Base-by-base conservation (phyloP, 2,888 invertebrate genomes). In the Cantharis rufa region DNA sequence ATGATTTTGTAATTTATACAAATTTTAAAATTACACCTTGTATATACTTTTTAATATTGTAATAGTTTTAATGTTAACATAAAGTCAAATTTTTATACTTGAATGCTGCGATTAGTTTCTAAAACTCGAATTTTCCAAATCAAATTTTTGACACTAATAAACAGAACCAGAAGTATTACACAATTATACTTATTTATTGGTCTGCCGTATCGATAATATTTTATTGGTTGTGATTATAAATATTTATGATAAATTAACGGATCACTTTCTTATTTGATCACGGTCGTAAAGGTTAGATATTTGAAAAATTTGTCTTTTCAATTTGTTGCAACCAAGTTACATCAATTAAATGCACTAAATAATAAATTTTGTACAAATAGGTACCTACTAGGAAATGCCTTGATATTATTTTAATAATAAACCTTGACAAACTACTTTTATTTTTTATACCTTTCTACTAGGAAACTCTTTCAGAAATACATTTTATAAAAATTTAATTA, bases 371-470 rank as follows among this genome's bases (percentile, higher is more conserved):
- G 64, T 66, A 66, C 21, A 66, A 66, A 66, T 48, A 48, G 48
- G 48, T 48, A 48, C 48, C 48, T 48, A 66, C 74, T 74, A 74
- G 74, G 74, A 74, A 74, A 74, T 74, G 69, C 74, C 74, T 74
- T 74, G 74, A 74, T 74, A 70, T 74, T 74, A 74, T 74, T 74
- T 74, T 74, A 74, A 69, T 74, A 74, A 70, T 70, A 74, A 74
- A 74, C 74, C 74, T 74, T 74, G 74, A 74, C 70, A 69, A 69
- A 74, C 62, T 27, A 66, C 32, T 74, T 69, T 32, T 27, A 69
- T 32, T 28, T 28, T 32, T 64, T 64, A 64, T 21, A 64, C 69
- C 69, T 69, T 69, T 69, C 69, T 69, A 27, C 16, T n/a, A 15
- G n/a, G 15, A 24, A 32, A 69, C 32, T 27, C 15, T 69, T 64